Evolutionary conservation across 2,888 invertebrate genomes (phyloP).

Genomic region (Euproctis similis): DNA sequence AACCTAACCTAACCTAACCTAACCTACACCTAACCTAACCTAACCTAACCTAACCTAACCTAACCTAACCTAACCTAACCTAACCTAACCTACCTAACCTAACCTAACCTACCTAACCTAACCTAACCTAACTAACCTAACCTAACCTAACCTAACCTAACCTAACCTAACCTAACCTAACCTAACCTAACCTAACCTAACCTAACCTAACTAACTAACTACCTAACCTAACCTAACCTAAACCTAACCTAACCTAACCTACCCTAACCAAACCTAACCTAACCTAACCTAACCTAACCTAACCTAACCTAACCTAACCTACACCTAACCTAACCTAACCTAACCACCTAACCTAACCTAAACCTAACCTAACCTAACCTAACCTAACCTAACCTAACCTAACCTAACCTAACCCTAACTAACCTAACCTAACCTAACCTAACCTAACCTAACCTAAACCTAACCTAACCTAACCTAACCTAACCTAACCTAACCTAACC

Average conservation of each 20-base stretch:
- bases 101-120: no score
- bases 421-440: conserved; percentile 4
- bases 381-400: conserved; percentile 1
- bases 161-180: conserved; percentile 5
- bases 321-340: no score
- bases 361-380: no score
- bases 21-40: no score
- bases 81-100: no score
- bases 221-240: no score
- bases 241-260: no score
- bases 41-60: conserved; percentile 7
- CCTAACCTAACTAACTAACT: conserved; percentile 5
- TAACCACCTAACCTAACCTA: no score
- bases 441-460: conserved; percentile 6
- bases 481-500: conserved; percentile 5
- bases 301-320: no score
- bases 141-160: conserved; percentile 6
- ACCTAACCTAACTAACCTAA: conserved; percentile 6
- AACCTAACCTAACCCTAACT: conserved; percentile 3
- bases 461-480: conserved; percentile 6
- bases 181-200: conserved; percentile 5
- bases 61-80: conserved; percentile 7
- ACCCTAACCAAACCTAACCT: no score
- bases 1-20: conserved; percentile 12
- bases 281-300: conserved; percentile 3